Base-by-base conservation (phyloP, 1,140 invertebrate species). In the Oedothorax gibbosus region DNA sequence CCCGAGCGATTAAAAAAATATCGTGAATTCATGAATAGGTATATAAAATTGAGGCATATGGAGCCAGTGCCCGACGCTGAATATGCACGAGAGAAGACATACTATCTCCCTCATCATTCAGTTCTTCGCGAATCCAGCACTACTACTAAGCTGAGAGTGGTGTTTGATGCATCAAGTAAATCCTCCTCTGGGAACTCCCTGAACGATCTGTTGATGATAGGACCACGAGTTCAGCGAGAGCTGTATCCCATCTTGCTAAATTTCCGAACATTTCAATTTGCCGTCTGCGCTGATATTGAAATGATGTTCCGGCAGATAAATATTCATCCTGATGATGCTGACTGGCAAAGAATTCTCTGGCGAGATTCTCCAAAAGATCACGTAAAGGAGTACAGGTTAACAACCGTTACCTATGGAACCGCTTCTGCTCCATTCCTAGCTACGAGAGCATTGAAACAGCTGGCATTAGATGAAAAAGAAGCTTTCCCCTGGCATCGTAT, bases 341-440 rank as follows among this genome's bases (percentile, higher is more conserved):
- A 77, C 68, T 90, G 88, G 49, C 90, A 91, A 79, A 78, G 89
- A 85, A 89, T 92, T 56, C 76, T 91, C 0, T 91, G 91, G 90
- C 75, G 90, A 21, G 87, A 88, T 2, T 80, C 85, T 72, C 72
- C 79, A 18, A 60, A 81, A 10, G 65, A 89, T n/a, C 86, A 86
- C 11, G 86, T 91, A 50, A 79, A 87, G 71, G 81, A 79, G 51
- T 90, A 88, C 87, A n/a, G 85, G 57, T 80, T 90, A 11, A 86
- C 72, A 6, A 88, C 89, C 0, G 89, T 90, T 0, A 89, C 88
- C 0, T 91, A 90, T 87, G 90, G 90, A 2, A 86, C 88, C 9
- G 84, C 85, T 49, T 87, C 86, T 6, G 87, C 88, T 5, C 88
- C 90, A 9, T 90, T 86, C 83, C 75, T 89, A 9, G 88, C 90